These are phyloP conservation scores for Cotesia vestalis DNA, from an alignment of 1,140 invertebrate species.

Conservation along the genomic window DNA sequence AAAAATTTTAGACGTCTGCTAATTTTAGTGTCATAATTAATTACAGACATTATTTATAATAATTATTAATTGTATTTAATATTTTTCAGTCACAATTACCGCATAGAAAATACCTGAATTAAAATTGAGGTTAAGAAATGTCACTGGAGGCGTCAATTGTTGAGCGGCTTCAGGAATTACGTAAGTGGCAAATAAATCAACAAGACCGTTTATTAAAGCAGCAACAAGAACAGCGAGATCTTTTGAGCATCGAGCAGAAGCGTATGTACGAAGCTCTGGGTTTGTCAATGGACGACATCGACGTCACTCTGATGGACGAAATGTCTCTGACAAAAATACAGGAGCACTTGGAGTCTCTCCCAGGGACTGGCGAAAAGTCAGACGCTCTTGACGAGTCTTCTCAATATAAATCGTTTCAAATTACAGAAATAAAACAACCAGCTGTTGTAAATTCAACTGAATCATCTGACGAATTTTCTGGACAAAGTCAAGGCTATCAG, in stretches of 20 bases:
- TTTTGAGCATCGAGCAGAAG: conserved; percentile 51
- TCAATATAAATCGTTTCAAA: too few species aligned
- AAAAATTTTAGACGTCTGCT: too few species aligned
- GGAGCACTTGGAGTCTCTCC: neutral
- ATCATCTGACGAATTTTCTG: too few species aligned
- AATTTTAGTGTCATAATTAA: too few species aligned
- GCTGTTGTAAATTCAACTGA: too few species aligned
- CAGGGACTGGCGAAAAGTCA: neutral
- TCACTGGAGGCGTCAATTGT: conserved; percentile 50
- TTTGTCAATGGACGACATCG: conserved; percentile 44
- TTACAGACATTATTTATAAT: too few species aligned
- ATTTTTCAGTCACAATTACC: neutral
- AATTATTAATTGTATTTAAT: neutral
- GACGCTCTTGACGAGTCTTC: neutral
- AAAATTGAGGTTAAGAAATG: conserved; percentile 39
- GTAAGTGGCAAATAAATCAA: conserved; percentile 53
- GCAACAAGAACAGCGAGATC: conserved; percentile 52
- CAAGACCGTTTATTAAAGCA: conserved; percentile 51
- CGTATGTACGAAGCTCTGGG: conserved; percentile 51
- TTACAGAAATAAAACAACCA: too few species aligned
- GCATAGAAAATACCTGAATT: neutral
- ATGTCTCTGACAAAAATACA: neutral
- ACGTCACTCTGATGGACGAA: conserved; percentile 18
- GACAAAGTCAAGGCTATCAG: too few species aligned
- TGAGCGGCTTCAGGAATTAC: conserved; percentile 52